These are phyloP conservation scores for Mesoclemmys tuberculata DNA, from an alignment of 2,113 vertebrate genomes.

Conservation along the genomic window DNA sequence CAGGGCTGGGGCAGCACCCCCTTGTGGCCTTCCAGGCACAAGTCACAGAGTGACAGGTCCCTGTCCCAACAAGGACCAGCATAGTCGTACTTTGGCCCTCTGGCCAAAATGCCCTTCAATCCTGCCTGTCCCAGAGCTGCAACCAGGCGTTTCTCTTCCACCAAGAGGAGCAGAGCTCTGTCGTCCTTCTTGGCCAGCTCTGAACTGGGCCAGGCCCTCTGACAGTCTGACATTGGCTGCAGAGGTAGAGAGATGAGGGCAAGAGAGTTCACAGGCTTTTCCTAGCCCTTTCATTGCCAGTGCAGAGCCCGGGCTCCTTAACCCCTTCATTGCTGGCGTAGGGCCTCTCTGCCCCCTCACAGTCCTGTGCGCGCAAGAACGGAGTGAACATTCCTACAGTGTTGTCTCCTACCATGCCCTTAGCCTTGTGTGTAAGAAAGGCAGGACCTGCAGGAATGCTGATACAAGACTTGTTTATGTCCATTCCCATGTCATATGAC, in stretches of 20 bases:
- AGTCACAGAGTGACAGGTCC: not conserved
- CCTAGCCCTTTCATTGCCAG: not conserved
- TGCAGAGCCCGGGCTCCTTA: not conserved
- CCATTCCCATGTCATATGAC: not conserved
- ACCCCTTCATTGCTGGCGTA: not conserved
- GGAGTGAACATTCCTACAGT: not conserved
- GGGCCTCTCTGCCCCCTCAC: not conserved
- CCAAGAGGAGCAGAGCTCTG: not conserved
- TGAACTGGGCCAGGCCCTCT: not conserved
- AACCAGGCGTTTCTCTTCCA: not conserved
- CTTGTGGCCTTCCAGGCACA: not conserved
- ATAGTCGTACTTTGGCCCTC: not conserved
- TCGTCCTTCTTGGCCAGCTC: not conserved
- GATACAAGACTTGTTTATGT: not conserved
- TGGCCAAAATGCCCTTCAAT: not conserved
- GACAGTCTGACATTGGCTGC: not conserved
- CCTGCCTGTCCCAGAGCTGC: not conserved
- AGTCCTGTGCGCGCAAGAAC: not conserved
- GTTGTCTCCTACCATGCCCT: fast-evolving
- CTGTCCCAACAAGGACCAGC: not conserved
- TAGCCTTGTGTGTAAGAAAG: not conserved
- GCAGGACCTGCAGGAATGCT: not conserved
- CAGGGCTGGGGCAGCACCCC: not conserved
- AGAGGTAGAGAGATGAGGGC: not conserved
- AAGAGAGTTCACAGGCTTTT: not conserved